These are phyloP conservation scores for Anguilla rostrata DNA, from an alignment of 2,113 vertebrate genomes.

Conservation along the genomic window DNA sequence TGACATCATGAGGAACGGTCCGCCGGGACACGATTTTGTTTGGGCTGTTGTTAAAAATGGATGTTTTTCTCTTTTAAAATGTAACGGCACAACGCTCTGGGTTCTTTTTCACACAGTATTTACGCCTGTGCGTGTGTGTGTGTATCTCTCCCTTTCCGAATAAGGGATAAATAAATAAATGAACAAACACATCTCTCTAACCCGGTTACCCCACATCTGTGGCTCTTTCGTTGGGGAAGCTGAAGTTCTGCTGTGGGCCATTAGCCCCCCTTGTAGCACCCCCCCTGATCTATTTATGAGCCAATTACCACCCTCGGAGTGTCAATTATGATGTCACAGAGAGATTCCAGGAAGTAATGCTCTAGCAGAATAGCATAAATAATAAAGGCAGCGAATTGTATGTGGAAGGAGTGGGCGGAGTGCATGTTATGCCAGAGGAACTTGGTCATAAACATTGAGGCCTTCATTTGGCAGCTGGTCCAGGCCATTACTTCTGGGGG, in stretches of 20 bases:
- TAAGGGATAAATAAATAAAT: too few species aligned
- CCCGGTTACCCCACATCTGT: neutral
- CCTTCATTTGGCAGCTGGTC: neutral
- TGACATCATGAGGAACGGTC: neutral
- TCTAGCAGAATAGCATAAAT: conserved; percentile 1
- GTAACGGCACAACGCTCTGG: too few species aligned
- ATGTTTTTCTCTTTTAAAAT: too few species aligned
- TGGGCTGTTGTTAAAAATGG: too few species aligned
- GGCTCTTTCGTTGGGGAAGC: neutral
- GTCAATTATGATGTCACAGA: conserved; percentile 25
- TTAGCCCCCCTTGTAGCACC: conserved; percentile 31
- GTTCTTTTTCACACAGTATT: too few species aligned
- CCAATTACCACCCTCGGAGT: conserved; percentile 56
- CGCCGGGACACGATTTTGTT: too few species aligned
- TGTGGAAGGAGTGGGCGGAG: neutral
- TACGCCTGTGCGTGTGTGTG: too few species aligned
- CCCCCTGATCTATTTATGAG: conserved; percentile 52
- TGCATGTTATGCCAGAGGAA: neutral
- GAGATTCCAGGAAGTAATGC: neutral
- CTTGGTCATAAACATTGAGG: neutral
- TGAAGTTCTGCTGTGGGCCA: neutral
- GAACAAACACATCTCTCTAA: neutral
- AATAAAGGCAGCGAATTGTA: neutral
- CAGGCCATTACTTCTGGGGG: neutral
- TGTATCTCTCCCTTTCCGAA: too few species aligned